phyloP scores from a whole-genome alignment of 1,140 invertebrate genomes.

The Pemphigus obesinymphae region DNA sequence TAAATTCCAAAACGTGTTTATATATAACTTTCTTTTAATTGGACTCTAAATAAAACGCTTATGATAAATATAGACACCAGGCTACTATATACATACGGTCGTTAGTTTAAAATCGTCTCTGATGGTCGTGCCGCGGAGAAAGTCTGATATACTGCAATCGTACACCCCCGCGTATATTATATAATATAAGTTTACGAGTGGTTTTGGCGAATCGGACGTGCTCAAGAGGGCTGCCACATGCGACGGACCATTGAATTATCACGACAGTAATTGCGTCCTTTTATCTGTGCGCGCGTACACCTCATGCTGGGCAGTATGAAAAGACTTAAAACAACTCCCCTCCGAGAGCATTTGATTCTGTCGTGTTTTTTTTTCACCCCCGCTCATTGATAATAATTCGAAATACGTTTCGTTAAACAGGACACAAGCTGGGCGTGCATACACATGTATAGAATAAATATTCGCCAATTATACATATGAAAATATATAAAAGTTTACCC shows the following conservation, averaged over 20 bases:
- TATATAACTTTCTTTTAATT: neutral
- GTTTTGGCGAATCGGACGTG: slow-evolving; percentile 29
- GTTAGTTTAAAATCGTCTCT: slow-evolving; percentile 20
- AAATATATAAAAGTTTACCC: slow-evolving; percentile 15
- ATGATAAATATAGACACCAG: too few species aligned
- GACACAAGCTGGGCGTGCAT: slow-evolving; percentile 3
- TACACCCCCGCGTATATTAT: neutral
- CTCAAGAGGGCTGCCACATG: slow-evolving; percentile 31
- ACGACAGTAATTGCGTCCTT: slow-evolving; percentile 33
- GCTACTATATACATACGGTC: neutral
- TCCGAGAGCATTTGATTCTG: neutral
- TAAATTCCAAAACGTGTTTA: neutral
- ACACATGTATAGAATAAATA: too few species aligned
- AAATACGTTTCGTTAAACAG: slow-evolving; percentile 11
- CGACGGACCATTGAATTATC: slow-evolving; percentile 34
- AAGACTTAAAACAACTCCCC: slow-evolving; percentile 20
- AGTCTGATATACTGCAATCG: slow-evolving; percentile 17
- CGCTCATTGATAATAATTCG: neutral
- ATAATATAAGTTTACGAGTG: slow-evolving; percentile 16
- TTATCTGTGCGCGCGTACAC: slow-evolving; percentile 3
- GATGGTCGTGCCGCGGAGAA: neutral
- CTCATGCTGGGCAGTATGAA: slow-evolving; percentile 13
- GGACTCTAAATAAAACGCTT: slow-evolving; percentile 16
- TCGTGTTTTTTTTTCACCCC: slow-evolving; percentile 10
- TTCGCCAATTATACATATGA: slow-evolving; percentile 20